These are phyloP conservation scores for Drosophila elegans DNA, from an alignment of 1,140 invertebrate species.

Conservation along the genomic window DNA sequence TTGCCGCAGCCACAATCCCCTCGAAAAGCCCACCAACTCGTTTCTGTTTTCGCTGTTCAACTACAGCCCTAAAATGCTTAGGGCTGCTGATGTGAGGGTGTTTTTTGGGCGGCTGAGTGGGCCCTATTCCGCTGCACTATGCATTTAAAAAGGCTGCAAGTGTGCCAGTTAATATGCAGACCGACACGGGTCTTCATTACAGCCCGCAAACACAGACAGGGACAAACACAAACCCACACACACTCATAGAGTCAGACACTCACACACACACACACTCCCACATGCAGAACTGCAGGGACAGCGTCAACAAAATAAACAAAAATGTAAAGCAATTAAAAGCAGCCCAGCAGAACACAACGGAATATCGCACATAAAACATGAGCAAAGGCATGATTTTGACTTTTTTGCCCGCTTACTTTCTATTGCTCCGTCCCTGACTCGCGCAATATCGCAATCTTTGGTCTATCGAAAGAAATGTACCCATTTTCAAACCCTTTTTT, in stretches of 20 bases:
- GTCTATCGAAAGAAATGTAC: not conserved
- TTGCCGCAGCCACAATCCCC: slow-evolving; percentile 1
- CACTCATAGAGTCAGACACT: not conserved
- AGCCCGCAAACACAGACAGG: slow-evolving; percentile 40
- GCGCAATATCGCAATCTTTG: not conserved
- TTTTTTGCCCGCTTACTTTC: slow-evolving; percentile 47
- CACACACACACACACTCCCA: slow-evolving; percentile 6
- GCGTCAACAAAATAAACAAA: slow-evolving; percentile 56
- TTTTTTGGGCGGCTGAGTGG: not conserved
- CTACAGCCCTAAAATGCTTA: slow-evolving; percentile 75
- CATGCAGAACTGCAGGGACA: slow-evolving; percentile 38
- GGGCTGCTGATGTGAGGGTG: slow-evolving; percentile 22
- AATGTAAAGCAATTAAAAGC: slow-evolving; percentile 83
- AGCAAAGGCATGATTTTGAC: slow-evolving; percentile 70
- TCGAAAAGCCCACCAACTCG: not conserved
- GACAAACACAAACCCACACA: not conserved
- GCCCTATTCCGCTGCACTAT: slow-evolving; percentile 6
- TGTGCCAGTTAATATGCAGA: slow-evolving; percentile 75
- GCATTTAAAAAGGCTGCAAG: slow-evolving; percentile 75
- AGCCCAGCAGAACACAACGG: slow-evolving; percentile 68
- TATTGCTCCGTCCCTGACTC: not conserved
- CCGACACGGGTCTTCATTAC: slow-evolving; percentile 76
- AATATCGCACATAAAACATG: slow-evolving; percentile 78
- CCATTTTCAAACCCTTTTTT: not conserved
- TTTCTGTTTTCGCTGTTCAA: slow-evolving; percentile 65